These are phyloP conservation scores for Puntigrus tetrazona DNA, from an alignment of 2,113 vertebrate genomes.

Conservation along the genomic window DNA sequence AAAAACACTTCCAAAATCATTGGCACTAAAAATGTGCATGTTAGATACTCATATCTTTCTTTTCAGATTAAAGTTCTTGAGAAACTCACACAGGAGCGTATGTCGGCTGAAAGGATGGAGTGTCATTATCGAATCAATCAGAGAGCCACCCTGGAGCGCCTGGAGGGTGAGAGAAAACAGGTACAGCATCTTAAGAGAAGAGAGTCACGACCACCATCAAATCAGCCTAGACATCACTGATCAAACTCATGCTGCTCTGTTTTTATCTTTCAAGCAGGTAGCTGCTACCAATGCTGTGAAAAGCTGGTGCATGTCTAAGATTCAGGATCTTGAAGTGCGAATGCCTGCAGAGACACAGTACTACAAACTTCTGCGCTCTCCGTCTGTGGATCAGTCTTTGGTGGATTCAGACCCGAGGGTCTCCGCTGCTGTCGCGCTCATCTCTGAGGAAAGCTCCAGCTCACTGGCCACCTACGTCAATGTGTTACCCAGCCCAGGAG, in stretches of 20 bases:
- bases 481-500: constrained; percentile 60
- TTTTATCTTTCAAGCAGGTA: constrained; percentile 68
- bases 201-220: background rate
- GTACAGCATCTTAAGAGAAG: constrained; percentile 61
- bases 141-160: constrained; percentile 70
- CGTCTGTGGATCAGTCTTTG: constrained; percentile 78
- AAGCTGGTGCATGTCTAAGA: constrained; percentile 85
- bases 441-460: constrained; percentile 67
- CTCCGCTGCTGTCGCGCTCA: constrained; percentile 58
- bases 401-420: constrained; percentile 70
- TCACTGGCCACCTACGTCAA: constrained; percentile 73
- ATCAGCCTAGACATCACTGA: background rate
- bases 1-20: background rate
- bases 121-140: constrained; percentile 81
- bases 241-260: background rate
- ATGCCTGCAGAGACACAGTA: constrained; percentile 76
- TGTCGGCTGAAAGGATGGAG: constrained; percentile 79
- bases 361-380: constrained; percentile 75
- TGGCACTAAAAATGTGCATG: background rate
- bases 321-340: constrained; percentile 81
- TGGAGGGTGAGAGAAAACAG: constrained; percentile 79
- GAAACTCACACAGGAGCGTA: constrained; percentile 80
- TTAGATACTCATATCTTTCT: background rate
- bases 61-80: constrained; percentile 83
- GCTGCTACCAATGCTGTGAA: constrained; percentile 82